Evolutionary conservation across 1,140 invertebrate species (phyloP), one percentile per base, ranked within the genome.

Genomic region (Nephotettix cincticeps): DNA sequence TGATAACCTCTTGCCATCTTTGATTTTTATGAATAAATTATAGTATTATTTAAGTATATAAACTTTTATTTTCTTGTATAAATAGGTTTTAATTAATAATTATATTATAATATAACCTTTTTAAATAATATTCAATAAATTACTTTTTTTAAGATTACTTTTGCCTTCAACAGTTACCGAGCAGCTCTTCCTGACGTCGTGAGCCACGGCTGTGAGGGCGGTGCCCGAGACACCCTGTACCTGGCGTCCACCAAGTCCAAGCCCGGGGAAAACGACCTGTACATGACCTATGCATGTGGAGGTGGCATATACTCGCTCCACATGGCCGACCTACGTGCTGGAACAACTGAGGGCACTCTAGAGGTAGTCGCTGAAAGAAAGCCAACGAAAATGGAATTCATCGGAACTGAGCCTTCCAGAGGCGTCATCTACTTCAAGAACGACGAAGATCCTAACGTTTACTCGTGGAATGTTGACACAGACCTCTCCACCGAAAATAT

Each of bases 141-240:
- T n/a, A n/a, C n/a, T n/a, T n/a, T n/a, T n/a, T n/a, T n/a, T n/a
- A n/a, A n/a, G n/a, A n/a, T n/a, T n/a, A n/a, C n/a, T n/a, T n/a
- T n/a, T n/a, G n/a, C n/a, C n/a, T n/a, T n/a, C n/a, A n/a, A 36
- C 32, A 86, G 87, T 9, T 73, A 23, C 47, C 64, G 67, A n/a
- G 47, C 21, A n/a, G 47, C 19, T 4, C 47, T 51, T n/a, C 47
- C 47, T n/a, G 47, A 51, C 3, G 21, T n/a, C 21, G n/a, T 51
- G n/a, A 9, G 6, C 6, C 6, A 23, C 17, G 47, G 47, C 4
- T 51, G 47, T n/a, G 14, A 36, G 32, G 21, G 6, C 4, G 21
- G 6, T 4, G 6, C 47, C n/a, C 4, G 17, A 19, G 47, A 51
- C 47, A 23, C 19, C 47, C 21, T 51, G 4, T 51, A 51, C 47